These are phyloP conservation scores for Sebastes fasciatus DNA, from an alignment of 2,113 vertebrate genomes.

Conservation along the genomic window DNA sequence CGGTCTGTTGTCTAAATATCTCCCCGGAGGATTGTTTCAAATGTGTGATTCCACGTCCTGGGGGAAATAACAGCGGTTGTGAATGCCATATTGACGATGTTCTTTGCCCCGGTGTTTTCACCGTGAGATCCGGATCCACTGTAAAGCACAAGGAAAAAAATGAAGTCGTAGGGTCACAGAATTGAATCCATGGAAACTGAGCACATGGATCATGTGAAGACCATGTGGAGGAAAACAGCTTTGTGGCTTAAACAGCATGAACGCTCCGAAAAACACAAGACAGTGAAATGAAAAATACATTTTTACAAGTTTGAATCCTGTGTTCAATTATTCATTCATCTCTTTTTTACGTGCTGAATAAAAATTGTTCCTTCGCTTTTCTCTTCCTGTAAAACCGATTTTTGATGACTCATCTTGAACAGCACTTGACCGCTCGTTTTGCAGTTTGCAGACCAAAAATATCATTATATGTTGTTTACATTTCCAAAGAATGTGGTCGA, in stretches of 20 bases:
- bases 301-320: not conserved
- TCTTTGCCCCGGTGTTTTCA: constrained; percentile 51
- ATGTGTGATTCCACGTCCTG: constrained; percentile 60
- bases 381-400: not conserved
- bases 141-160: constrained; percentile 28
- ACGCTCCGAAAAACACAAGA: not conserved
- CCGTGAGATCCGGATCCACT: constrained; percentile 47
- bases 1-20: constrained; percentile 48
- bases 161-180: constrained; percentile 42
- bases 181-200: constrained; percentile 37
- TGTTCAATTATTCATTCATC: not conserved
- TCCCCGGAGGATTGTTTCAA: constrained; percentile 64
- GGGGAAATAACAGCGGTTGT: constrained; percentile 75
- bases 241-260: not conserved
- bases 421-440: not conserved
- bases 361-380: not conserved
- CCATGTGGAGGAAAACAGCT: constrained; percentile 17
- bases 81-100: constrained; percentile 65
- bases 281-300: not conserved
- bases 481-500: not conserved
- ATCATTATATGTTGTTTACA: not conserved
- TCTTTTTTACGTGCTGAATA: not conserved
- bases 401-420: not conserved
- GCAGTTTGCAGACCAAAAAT: not conserved
- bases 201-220: constrained; percentile 22